phyloP scores from a whole-genome alignment of 2,113 vertebrate species.

The Eudyptes chrysolophus region DNA sequence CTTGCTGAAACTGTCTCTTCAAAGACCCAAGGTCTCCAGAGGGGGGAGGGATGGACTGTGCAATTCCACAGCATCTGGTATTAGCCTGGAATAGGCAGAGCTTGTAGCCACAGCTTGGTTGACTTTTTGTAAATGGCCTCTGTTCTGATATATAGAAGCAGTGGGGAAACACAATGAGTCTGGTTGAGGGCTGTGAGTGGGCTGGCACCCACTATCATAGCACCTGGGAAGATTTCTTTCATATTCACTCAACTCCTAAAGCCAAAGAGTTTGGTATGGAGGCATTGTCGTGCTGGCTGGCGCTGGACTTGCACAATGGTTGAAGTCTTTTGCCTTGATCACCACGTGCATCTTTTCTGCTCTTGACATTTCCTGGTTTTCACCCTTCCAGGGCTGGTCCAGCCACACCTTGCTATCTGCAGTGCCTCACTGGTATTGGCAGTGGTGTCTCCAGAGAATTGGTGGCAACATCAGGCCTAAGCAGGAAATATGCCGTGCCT shows the following conservation, averaged over 20 bases:
- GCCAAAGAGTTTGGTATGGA: neutral
- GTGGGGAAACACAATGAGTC: neutral
- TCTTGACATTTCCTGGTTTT: neutral
- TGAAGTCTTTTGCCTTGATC: neutral
- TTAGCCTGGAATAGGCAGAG: neutral
- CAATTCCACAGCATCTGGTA: neutral
- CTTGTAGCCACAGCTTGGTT: constrained; percentile 25
- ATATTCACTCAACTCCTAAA: neutral
- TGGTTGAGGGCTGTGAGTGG: neutral
- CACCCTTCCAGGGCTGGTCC: neutral
- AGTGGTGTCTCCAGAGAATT: neutral
- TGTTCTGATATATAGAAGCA: constrained; percentile 35
- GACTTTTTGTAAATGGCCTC: neutral
- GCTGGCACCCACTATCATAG: neutral
- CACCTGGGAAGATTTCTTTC: neutral
- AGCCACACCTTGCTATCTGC: neutral
- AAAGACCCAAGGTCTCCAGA: constrained; percentile 43
- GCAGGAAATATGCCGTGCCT: neutral
- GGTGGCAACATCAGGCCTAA: neutral
- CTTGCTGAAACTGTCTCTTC: constrained; percentile 57
- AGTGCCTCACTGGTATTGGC: neutral
- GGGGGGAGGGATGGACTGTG: neutral
- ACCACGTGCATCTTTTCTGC: neutral
- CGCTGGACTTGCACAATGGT: neutral
- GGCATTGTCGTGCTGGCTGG: neutral